Conservation (phyloP, 2,888 invertebrate genomes). For the Halictus ligatus region DNA sequence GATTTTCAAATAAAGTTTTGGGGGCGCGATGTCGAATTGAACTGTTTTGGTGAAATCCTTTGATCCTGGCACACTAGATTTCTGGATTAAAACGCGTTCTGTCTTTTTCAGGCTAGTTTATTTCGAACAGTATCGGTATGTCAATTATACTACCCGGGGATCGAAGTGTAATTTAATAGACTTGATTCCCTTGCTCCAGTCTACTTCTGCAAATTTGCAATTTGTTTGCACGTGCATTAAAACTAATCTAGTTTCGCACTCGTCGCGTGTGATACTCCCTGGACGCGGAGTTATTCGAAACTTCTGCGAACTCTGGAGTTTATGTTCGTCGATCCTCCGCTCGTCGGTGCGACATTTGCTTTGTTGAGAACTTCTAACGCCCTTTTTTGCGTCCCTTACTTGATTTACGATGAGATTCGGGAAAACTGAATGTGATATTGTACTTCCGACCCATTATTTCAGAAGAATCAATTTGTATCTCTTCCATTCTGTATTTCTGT, state of each 20-base stretch:
- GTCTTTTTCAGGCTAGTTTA: background rate
- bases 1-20: background rate
- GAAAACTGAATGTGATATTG: background rate
- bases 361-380: background rate
- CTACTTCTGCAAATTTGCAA: background rate
- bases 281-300: conserved; percentile 9
- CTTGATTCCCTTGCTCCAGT: background rate
- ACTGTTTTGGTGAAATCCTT: background rate
- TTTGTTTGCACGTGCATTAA: background rate
- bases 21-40: too few relatives aligned
- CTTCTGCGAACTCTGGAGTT: background rate
- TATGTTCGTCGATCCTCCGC: background rate
- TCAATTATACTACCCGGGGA: background rate
- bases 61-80: background rate
- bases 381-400: background rate
- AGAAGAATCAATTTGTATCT: too few relatives aligned
- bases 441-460: too few relatives aligned
- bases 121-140: background rate
- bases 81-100: background rate
- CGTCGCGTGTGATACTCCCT: background rate
- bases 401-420: background rate
- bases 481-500: too few relatives aligned
- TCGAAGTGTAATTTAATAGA: conserved; percentile 8
- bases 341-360: conserved; percentile 3
- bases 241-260: conserved; percentile 20